Percentiles rank a stretch among this genome's conserved stretches.
Evolutionary conservation across 2,113 vertebrate genomes (phyloP).

Genomic region (Turdus rufiventris): DNA sequence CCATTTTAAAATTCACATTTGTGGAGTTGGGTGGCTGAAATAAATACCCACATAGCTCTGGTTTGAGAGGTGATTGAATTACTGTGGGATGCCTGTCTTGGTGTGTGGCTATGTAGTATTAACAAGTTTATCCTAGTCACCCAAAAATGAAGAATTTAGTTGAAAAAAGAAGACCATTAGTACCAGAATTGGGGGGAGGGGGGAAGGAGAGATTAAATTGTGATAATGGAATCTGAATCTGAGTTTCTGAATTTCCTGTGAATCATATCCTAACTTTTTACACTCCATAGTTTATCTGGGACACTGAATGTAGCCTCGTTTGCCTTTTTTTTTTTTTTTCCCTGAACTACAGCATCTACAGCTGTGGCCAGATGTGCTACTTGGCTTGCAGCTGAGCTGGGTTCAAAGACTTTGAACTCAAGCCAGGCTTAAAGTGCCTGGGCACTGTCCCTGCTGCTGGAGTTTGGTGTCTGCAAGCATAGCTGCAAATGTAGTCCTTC

Average conservation of each 20-base stretch:
- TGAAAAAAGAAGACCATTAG: neutral
- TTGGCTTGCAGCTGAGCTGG: neutral
- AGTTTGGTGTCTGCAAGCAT: neutral
- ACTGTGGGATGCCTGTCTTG: neutral
- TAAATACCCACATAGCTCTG: neutral
- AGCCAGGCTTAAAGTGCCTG: neutral
- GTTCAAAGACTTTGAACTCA: neutral
- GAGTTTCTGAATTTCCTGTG: neutral
- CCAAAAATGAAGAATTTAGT: neutral
- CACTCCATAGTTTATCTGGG: neutral
- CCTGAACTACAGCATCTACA: neutral
- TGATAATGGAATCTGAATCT: neutral
- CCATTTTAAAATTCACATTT: neutral
- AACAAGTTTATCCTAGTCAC: neutral
- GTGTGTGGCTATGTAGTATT: neutral
- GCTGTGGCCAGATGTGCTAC: slow-evolving; percentile 26
- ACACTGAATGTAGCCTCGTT: neutral
- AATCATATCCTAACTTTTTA: neutral
- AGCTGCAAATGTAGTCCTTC: neutral
- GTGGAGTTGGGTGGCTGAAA: neutral
- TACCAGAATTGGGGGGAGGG: neutral
- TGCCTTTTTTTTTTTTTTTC: neutral
- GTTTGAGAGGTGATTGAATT: neutral
- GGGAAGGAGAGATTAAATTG: neutral
- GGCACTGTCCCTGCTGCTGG: neutral